Evolutionary conservation across 2,888 invertebrate genomes (phyloP), one percentile per base, ranked within the genome.

Genomic region (Thymelicus sylvestris): DNA sequence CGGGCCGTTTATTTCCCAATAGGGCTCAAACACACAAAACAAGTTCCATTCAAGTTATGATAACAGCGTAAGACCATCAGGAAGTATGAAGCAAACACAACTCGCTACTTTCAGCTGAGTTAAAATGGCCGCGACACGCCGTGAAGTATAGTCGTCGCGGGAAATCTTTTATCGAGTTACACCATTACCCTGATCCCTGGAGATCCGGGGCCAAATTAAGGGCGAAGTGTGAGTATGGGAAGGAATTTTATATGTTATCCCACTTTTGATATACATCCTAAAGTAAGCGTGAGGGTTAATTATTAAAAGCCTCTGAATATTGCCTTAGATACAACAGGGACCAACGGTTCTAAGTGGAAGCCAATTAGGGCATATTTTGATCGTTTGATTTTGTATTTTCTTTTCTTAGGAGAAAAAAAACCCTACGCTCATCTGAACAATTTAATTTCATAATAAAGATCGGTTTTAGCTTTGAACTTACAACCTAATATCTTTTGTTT

Each of bases 161-260:
- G 92, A 92, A 92, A 92, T 92, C 90, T 91, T 90, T 91, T 90
- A 92, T 92, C 87, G 88, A 88, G 90, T 90, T 80, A 88, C 81
- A 81, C 88, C 86, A 91, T 92, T 91, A 90, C 72, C 74, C 62
- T 62, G 61, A 60, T 72, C 73, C 76, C 69, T 63, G 66, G 68
- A 73, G 73, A 69, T 50, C 39, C 24, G 76, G 78, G 67, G 48
- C 48, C 60, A 69, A 68, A 72, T 73, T 73, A 72, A 65, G 72
- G 71, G 47, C 38, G 15, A 60, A 67, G 67, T 67, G 44, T 24
- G 63, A 47, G 63, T 63, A 63, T 68, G 63, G 31, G 31, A 55
- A 24, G 62, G 68, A 63, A 63, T 68, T 44, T 63, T 62, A 41
- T 63, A 52, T 39, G n/a, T 61, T 8, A 61, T 63, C 13, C 44